Percentiles rank a stretch among this genome's conserved stretches.
These are phyloP conservation scores for Saturnia japonica DNA, from an alignment of 2,888 invertebrate species.

Conservation along the genomic window DNA sequence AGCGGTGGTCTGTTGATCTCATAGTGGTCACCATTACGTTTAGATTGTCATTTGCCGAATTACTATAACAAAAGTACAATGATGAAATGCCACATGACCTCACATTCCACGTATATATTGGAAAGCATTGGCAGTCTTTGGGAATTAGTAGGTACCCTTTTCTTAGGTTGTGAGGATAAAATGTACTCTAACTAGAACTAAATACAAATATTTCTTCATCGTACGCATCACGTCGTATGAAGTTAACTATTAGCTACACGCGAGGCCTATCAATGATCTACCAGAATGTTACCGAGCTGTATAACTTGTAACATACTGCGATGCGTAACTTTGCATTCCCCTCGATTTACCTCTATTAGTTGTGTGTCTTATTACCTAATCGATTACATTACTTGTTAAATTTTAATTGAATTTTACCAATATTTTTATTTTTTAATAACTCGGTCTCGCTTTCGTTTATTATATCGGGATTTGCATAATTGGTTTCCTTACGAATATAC, in stretches of 20 bases:
- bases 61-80: too few relatives aligned
- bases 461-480: not conserved
- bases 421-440: not conserved
- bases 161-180: not conserved
- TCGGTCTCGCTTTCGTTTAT: not conserved
- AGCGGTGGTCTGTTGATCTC: too few relatives aligned
- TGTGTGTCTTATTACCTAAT: not conserved
- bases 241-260: not conserved
- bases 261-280: slow-evolving; percentile 5
- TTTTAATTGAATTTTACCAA: slow-evolving; percentile 1
- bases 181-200: not conserved
- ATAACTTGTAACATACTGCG: slow-evolving; percentile 5
- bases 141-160: not conserved
- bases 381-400: slow-evolving; percentile 3
- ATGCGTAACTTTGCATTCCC: slow-evolving; percentile 14
- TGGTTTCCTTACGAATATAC: not conserved
- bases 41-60: too few relatives aligned
- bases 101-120: too few relatives aligned
- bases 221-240: not conserved
- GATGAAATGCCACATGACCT: too few relatives aligned
- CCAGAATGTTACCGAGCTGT: not conserved
- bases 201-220: not conserved
- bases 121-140: not conserved
- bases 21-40: too few relatives aligned
- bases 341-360: not conserved